Evolutionary conservation across 2,888 invertebrate species (phyloP), one percentile per base, ranked within the genome.

Genomic region (Schrankia costaestrigalis): DNA sequence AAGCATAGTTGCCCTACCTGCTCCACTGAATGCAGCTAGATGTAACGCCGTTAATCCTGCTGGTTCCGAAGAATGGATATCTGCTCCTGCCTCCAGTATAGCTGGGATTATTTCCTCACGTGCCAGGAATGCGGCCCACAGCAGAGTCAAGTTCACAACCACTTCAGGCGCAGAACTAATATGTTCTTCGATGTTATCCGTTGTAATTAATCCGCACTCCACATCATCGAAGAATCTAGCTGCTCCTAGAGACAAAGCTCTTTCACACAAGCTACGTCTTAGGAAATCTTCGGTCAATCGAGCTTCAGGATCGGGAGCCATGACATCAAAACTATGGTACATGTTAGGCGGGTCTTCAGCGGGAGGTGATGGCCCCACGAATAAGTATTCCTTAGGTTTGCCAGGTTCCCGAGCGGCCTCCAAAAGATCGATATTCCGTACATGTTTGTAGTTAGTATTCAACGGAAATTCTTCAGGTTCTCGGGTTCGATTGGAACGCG

Each of bases 271-370:
- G 41, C 91, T 90, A 63, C 90, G 90, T 60, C 92, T 90, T 12
- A 95, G 90, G 17, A 91, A 90, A 43, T 95, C 95, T 68, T 91
- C 90, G 37, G 93, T 93, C 48, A 93, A 85, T 63, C 91, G 91
- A 39, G 93, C 93, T 56, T 92, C 92, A 24, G 92, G 89, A 55
- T 93, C 91, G 23, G 91, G 90, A 19, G 91, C 90, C 10, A 91
- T 89, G 47, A 93, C 90, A 60, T 92, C 93, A 46, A 94, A 93
- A 68, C 93, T 94, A 56, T 94, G 94, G 73, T 93, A 93, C 85
- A 93, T 91, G 56, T 93, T 93, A 29, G 93, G 92, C 2, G 93
- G 93, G 81, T 93, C 93, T 78, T 95, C 94, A 25, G 93, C 92
- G 1, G 94, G 94, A 8, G 94, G 94, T 3, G 94, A 93, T 8